Evolutionary conservation across 2,797 vertebrate genomes (phyloP).

Genomic region (Pelobates cultripes): DNA sequence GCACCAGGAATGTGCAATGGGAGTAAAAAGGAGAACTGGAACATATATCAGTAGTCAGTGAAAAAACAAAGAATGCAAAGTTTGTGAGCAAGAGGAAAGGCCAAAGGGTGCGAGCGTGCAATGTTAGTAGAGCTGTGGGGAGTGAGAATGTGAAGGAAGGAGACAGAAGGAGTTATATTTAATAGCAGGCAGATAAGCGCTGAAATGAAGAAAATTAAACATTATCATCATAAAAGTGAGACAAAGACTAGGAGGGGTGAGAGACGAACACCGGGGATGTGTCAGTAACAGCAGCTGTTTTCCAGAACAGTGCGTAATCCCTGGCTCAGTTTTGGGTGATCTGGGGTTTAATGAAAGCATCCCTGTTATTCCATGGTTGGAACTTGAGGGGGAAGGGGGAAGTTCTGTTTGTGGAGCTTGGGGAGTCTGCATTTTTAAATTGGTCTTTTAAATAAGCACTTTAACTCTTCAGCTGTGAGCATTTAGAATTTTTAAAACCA

Average conservation of each 20-base stretch:
- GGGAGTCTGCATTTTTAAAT: neutral
- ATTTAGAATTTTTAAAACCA: neutral
- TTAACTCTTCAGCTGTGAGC: neutral
- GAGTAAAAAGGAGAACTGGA: too few species aligned
- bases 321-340: constrained; percentile 30
- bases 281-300: constrained; percentile 47
- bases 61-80: too few species aligned
- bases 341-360: constrained; percentile 41
- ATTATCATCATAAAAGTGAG: neutral
- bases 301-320: constrained; percentile 43
- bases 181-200: neutral
- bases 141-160: neutral
- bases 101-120: too few species aligned
- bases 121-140: too few species aligned
- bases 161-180: neutral
- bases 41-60: too few species aligned
- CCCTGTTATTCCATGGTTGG: constrained; percentile 17
- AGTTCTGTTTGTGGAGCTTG: neutral
- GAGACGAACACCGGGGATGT: constrained; percentile 10
- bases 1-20: too few species aligned
- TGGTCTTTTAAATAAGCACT: neutral
- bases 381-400: neutral
- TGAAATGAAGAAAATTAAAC: neutral
- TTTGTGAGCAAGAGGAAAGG: too few species aligned
- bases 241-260: neutral